Evolutionary conservation across 2,113 vertebrate species (phyloP).

Genomic region (Acinonyx jubatus): DNA sequence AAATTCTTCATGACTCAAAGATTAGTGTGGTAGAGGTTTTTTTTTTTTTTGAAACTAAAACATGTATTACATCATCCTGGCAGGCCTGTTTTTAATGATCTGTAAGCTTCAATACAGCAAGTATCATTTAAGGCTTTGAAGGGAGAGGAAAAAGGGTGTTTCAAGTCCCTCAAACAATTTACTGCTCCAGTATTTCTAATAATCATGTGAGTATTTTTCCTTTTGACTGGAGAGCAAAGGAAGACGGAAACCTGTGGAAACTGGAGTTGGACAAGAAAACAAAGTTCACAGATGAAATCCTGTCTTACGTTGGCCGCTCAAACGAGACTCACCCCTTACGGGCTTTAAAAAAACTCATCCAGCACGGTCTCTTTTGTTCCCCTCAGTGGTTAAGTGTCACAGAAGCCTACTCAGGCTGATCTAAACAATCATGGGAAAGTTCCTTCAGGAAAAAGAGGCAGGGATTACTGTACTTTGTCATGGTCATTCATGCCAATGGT

Average conservation of each 20-base stretch:
- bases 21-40: not conserved
- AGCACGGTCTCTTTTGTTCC: not conserved
- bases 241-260: constrained; percentile 58
- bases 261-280: constrained; percentile 64
- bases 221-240: constrained; percentile 61
- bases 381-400: constrained; percentile 44
- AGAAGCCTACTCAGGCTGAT: constrained; percentile 53
- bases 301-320: constrained; percentile 48
- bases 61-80: constrained; percentile 42
- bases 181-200: constrained; percentile 48
- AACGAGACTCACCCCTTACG: not conserved
- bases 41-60: not conserved
- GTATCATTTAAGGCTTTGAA: constrained; percentile 47
- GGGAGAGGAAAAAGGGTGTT: constrained; percentile 6
- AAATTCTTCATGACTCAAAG: constrained; percentile 43
- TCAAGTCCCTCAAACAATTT: constrained; percentile 52
- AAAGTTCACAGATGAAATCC: constrained; percentile 53
- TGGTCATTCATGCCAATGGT: not conserved
- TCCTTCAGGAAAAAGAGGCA: constrained; percentile 51
- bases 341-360: constrained; percentile 16
- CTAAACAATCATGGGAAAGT: constrained; percentile 56
- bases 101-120: constrained; percentile 50
- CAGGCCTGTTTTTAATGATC: constrained; percentile 45
- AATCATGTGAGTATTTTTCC: constrained; percentile 16
- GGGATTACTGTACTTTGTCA: constrained; percentile 1